Evolutionary conservation across 2,888 invertebrate species (phyloP).

Genomic region (Taenaris catops): DNA sequence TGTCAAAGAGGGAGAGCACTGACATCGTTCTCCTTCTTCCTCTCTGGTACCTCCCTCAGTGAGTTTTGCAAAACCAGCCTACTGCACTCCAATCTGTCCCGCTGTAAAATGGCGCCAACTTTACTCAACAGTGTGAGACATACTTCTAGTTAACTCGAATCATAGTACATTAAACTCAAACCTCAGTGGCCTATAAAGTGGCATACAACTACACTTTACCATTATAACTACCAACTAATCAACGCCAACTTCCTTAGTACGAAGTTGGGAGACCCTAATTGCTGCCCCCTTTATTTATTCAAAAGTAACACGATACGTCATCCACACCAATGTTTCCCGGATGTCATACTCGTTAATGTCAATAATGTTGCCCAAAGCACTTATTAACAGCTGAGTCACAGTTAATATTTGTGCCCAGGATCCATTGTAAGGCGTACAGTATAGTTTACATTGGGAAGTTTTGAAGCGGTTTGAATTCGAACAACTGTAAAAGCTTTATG

Average conservation of each 20-base stretch:
- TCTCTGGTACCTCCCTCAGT: too few species aligned
- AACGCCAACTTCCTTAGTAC: constrained; percentile 40
- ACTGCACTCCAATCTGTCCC: too few species aligned
- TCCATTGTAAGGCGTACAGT: constrained; percentile 1
- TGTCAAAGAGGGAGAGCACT: too few species aligned
- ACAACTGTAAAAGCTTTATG: too few species aligned
- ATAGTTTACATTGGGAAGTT: constrained; percentile 15
- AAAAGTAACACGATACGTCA: constrained; percentile 67
- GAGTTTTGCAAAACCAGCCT: too few species aligned
- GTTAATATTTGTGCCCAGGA: constrained; percentile 15
- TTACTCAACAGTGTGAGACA: too few species aligned
- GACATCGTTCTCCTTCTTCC: too few species aligned
- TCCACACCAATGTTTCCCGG: constrained; percentile 45
- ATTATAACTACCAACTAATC: constrained; percentile 21
- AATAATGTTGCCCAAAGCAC: constrained; percentile 66
- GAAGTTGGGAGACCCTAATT: constrained; percentile 55
- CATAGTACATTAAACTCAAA: too few species aligned
- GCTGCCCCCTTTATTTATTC: constrained; percentile 68
- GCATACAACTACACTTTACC: background rate
- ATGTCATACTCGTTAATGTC: constrained; percentile 70
- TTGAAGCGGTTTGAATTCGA: constrained; percentile 3
- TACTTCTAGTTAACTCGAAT: too few species aligned
- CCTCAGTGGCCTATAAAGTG: background rate
- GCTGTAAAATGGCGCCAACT: too few species aligned
- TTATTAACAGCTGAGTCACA: constrained; percentile 64